Base-by-base conservation (phyloP, 1,140 invertebrate genomes). In the Choristoneura fumiferana region DNA sequence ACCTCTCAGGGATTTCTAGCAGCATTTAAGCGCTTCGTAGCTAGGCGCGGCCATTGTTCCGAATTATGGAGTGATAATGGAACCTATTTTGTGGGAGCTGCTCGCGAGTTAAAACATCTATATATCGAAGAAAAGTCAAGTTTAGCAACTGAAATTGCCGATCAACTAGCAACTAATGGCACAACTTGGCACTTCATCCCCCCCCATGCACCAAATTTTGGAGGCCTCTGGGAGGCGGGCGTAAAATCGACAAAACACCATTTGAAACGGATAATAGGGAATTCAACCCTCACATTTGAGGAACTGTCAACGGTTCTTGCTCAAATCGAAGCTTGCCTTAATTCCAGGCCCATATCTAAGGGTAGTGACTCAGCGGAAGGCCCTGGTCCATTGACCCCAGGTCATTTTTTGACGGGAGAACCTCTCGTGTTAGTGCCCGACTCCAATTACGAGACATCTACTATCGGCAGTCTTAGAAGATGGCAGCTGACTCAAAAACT, bases 281-380 rank as follows among this genome's bases (percentile, higher is more conserved):
- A 52, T 14, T 4, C 45, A 13, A 17, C 14, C 4, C 22, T 52
- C 8, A 69, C 60, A n/a, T 74, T 62, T 45, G 74, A 76, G 58
- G 64, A 81, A 61, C 58, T 78, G 1, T 13, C 38, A 8, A 78
- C 75, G 4, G 14, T 73, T 6, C 35, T 73, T 2, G 49, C 43
- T 36, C 64, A 71, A 36, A 52, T 80, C 4, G 73, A 78, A 57
- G 68, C 67, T 0, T 37, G 58, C 15, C 43, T 80, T 0, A 84
- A 76, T 59, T 75, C 66, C n/a, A 17, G 45, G 8, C 45, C 45
- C 2, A 52, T 52, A 52, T 52, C 8, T 4, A 9, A 17, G 73
- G 14, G 14, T 57, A 34, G 4, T 34, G 8, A 38, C 52, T 10
- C 17, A 45, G 2, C 37, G 80, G 9, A 76, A 65, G 33, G n/a